Conservation (phyloP, 2,113 vertebrate species). For the Tiliqua scincoides region DNA sequence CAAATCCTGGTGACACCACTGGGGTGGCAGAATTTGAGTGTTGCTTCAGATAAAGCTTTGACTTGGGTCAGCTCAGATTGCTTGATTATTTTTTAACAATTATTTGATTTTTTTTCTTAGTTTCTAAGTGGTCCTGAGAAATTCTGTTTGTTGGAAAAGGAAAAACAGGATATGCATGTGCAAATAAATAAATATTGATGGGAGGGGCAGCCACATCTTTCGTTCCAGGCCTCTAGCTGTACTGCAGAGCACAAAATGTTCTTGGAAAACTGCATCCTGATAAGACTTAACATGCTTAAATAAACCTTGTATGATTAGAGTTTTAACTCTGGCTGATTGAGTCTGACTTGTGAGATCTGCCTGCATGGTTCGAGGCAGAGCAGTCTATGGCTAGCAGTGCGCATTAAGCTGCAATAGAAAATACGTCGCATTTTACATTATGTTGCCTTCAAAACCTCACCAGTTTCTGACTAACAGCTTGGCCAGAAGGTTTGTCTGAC, state of each 20-base stretch:
- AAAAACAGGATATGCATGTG: no score
- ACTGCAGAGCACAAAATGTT: not conserved
- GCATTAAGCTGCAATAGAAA: not conserved
- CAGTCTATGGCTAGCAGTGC: not conserved
- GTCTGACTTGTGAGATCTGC: not conserved
- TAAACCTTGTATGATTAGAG: not conserved
- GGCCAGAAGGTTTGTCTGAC: conserved; percentile 35
- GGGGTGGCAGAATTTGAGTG: no score
- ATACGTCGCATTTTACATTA: not conserved
- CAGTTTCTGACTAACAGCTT: conserved; percentile 2
- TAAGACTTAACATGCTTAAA: not conserved
- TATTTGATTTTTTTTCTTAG: no score
- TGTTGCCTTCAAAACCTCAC: not conserved
- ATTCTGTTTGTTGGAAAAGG: no score
- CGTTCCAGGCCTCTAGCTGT: not conserved
- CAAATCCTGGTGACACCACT: no score
- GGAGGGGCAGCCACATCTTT: not conserved
- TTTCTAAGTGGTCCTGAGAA: no score
- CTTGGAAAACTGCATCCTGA: not conserved
- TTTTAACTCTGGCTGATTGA: accelerated
- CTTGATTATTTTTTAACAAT: no score
- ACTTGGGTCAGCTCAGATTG: no score
- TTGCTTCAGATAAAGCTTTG: no score
- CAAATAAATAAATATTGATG: no score
- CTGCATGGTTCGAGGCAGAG: not conserved